Percentiles rank a stretch among this genome's conserved stretches.
Conservation (phyloP, 2,888 invertebrate species). For the Ashinkailepas kermadecensis region DNA sequence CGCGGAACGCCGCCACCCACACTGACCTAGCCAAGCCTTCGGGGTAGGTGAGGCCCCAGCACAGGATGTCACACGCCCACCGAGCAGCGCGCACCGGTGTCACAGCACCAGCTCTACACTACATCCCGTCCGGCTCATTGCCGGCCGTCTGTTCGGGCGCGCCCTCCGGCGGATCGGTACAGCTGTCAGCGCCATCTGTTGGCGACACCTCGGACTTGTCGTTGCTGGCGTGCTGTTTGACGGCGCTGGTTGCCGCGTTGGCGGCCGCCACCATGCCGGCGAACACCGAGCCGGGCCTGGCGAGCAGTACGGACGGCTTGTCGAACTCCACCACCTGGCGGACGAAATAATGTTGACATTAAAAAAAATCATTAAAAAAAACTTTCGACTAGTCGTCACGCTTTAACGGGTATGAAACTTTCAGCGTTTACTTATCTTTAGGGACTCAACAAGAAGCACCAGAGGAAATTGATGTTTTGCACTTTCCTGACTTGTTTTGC, state of each 20-base stretch:
- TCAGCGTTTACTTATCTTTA: not conserved
- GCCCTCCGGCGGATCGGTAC: not conserved
- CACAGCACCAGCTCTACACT: no score
- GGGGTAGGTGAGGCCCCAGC: no score
- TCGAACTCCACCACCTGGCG: slow-evolving; percentile 33
- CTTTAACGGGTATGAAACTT: not conserved
- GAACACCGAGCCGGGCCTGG: slow-evolving; percentile 29
- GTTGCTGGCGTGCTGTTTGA: not conserved
- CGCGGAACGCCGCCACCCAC: not conserved
- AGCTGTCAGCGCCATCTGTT: not conserved
- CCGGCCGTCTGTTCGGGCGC: not conserved
- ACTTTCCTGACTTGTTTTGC: not conserved
- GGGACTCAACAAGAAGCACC: not conserved
- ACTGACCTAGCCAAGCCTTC: no score
- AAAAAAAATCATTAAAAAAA: not conserved
- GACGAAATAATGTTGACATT: not conserved
- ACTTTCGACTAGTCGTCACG: not conserved
- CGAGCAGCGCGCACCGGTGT: no score
- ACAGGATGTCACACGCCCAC: no score
- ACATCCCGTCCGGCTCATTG: no score
- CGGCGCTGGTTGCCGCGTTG: not conserved
- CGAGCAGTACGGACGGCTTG: slow-evolving; percentile 29
- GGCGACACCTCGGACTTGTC: not conserved
- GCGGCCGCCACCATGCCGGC: slow-evolving; percentile 30
- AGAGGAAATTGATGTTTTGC: not conserved